Evolutionary conservation across 2,888 invertebrate genomes (phyloP).

Genomic region (Metallyticus violacea): DNA sequence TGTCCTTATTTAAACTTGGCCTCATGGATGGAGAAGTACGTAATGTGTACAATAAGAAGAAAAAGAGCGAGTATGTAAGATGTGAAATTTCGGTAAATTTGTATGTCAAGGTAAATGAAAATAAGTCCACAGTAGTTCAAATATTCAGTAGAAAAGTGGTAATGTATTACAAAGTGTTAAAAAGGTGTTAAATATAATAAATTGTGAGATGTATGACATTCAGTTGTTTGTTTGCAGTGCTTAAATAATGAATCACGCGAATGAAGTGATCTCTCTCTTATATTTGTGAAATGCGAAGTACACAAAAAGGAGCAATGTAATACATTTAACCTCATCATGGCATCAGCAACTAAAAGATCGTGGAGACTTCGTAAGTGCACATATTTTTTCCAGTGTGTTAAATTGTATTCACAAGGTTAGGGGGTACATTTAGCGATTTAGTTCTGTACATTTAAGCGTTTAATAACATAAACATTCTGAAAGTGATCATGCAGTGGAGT

Average conservation of each 20-base stretch:
- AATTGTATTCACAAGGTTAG: neutral
- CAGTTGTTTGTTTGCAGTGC: neutral
- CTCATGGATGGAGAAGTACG: neutral
- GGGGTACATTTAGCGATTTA: too few species aligned
- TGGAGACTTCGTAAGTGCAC: constrained; percentile 77
- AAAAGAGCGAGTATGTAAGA: neutral
- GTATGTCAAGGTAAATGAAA: neutral
- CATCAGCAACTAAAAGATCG: constrained; percentile 62
- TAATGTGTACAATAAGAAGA: neutral
- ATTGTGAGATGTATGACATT: neutral
- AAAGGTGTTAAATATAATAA: neutral
- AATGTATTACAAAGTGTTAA: too few species aligned
- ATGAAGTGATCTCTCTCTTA: neutral
- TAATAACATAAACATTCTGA: too few species aligned
- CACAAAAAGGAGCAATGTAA: neutral
- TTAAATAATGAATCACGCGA: neutral
- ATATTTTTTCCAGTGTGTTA: neutral
- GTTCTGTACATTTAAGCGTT: too few species aligned
- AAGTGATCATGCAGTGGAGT: too few species aligned
- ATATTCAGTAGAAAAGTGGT: neutral
- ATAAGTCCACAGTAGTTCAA: neutral
- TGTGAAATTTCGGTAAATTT: neutral
- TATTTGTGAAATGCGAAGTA: neutral
- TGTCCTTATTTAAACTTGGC: neutral
- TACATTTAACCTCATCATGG: constrained; percentile 25